These are phyloP conservation scores for Theristus sp. DNA, from an alignment of 2,888 invertebrate species.

Conservation along the genomic window DNA sequence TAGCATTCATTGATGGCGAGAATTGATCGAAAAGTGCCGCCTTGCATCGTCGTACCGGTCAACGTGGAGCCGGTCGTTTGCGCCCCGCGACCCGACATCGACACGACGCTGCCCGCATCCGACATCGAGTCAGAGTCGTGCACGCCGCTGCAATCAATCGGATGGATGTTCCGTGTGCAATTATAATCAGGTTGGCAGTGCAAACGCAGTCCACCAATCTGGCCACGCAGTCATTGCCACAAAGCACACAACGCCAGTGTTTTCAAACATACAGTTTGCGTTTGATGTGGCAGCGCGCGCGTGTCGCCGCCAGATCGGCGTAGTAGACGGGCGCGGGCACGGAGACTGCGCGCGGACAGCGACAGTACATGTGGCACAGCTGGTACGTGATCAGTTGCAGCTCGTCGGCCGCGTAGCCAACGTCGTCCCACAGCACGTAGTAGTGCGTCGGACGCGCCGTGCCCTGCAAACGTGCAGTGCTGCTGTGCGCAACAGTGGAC, in stretches of 20 bases:
- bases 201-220: background rate
- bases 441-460: slow-evolving; percentile 24
- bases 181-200: background rate
- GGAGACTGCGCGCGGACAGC: slow-evolving; percentile 14
- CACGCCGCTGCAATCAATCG: slow-evolving; percentile 10
- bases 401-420: slow-evolving; percentile 20
- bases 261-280: slow-evolving; percentile 16
- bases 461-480: slow-evolving; percentile 14
- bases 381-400: slow-evolving; percentile 20
- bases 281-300: slow-evolving; percentile 22
- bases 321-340: slow-evolving; percentile 10
- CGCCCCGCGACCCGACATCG: background rate
- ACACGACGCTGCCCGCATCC: background rate
- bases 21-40: too few species aligned
- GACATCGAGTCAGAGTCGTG: slow-evolving; percentile 10
- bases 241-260: background rate
- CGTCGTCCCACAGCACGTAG: slow-evolving; percentile 22
- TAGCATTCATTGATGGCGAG: too few species aligned
- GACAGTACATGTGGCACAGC: slow-evolving; percentile 23
- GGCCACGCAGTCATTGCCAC: background rate
- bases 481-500: too few species aligned
- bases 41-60: too few species aligned
- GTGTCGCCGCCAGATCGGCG: slow-evolving; percentile 19
- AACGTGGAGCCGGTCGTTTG: background rate
- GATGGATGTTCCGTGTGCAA: too few species aligned